Conservation (phyloP, 2,888 invertebrate genomes). For the Zygogramma bicolorata region DNA sequence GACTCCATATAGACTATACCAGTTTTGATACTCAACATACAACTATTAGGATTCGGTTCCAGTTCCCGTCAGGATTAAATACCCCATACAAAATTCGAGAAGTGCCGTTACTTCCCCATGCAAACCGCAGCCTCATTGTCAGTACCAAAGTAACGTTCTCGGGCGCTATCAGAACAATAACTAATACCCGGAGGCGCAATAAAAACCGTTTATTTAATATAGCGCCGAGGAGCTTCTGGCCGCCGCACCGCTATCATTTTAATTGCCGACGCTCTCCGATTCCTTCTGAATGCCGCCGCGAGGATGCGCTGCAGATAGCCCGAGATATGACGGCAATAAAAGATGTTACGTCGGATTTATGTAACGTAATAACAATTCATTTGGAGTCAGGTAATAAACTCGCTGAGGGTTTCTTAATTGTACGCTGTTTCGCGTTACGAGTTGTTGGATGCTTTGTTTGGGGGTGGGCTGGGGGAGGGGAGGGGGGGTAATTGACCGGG, state of each 20-base stretch:
- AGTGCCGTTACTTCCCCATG: neutral
- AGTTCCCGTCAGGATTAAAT: too few species aligned
- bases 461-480: neutral
- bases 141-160: neutral
- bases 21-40: too few species aligned
- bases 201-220: constrained; percentile 44
- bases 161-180: neutral
- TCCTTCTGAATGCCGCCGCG: constrained; percentile 44
- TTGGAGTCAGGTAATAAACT: constrained; percentile 31
- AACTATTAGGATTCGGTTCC: too few species aligned
- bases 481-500: neutral
- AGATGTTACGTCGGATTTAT: constrained; percentile 42
- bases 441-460: neutral
- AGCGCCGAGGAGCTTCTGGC: constrained; percentile 19
- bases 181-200: constrained; percentile 41
- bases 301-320: constrained; percentile 42
- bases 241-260: constrained; percentile 45
- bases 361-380: constrained; percentile 40
- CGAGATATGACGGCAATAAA: constrained; percentile 48
- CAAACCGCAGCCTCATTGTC: neutral
- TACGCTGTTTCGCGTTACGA: neutral
- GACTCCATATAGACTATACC: too few species aligned
- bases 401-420: constrained; percentile 30
- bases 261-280: constrained; percentile 47
- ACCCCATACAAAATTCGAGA: too few species aligned